Evolutionary conservation across 2,797 vertebrate species (phyloP), one percentile per base, ranked within the genome.

Genomic region (Alectoris magna): DNA sequence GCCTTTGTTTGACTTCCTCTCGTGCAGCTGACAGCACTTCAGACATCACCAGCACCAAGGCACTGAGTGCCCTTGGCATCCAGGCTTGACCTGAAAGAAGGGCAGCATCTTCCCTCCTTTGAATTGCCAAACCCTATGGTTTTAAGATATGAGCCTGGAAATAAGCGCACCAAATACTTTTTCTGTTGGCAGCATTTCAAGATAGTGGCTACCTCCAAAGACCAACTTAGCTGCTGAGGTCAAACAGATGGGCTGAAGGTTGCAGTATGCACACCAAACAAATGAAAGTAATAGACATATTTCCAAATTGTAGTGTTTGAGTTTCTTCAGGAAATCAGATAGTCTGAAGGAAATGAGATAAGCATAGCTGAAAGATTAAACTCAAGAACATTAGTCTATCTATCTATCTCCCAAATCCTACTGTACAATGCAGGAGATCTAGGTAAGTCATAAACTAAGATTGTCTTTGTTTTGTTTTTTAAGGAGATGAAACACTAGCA

Each of bases 261-360:
- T 75, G 39, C 71, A 46, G 5, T 5, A 63, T 64, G 10, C 14
- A 26, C 10, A 26, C 39, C 16, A 75, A 88, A 76, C 1, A 81
- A 84, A 87, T 10, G 3, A 51, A 74, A 66, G 7, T 29, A 56
- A 62, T 12, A 23, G 27, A 59, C 43, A 6, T n/a, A 44, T 41
- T 84, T 87, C 60, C 51, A 71, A 77, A 96, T 77, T 90, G 85
- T 46, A 98, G 95, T 97, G 88, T 98, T 98, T 89, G 97, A 98
- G 80, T 93, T 98, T 87, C 95, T 98, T 97, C 96, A 98, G 88
- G 97, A 98, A 95, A 98, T 98, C 64, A 94, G 84, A 46, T 94
- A 98, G 56, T 96, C 97, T 43, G 94, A 96, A 89, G 94, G 92
- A 14, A 96, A 88, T 68, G 97, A 97, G 39, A 97, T 97, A 87